These are phyloP conservation scores for Tetragnatha versicolor DNA, from an alignment of 1,140 invertebrate species.

Conservation along the genomic window DNA sequence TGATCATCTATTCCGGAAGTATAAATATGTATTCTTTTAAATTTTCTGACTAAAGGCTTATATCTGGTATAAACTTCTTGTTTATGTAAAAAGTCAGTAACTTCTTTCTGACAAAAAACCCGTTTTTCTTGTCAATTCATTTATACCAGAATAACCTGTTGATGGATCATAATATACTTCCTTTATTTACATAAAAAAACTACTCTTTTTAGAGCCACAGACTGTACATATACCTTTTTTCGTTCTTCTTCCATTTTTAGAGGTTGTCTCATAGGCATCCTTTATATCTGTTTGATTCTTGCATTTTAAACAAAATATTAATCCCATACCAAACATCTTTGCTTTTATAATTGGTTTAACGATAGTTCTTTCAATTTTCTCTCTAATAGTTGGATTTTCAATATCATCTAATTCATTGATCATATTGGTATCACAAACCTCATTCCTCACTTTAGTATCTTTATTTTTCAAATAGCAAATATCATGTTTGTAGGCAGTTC, in stretches of 20 bases:
- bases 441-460: slow-evolving; percentile 59
- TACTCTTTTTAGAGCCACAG: slow-evolving; percentile 4
- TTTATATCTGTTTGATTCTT: not conserved
- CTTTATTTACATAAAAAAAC: slow-evolving; percentile 23
- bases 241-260: slow-evolving; percentile 24
- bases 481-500: slow-evolving; percentile 65
- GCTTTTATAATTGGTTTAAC: slow-evolving; percentile 41
- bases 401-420: slow-evolving; percentile 18
- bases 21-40: slow-evolving; percentile 52
- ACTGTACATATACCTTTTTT: slow-evolving; percentile 15
- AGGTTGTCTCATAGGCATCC: not conserved
- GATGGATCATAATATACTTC: not conserved
- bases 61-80: slow-evolving; percentile 55
- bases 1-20: slow-evolving; percentile 60
- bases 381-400: not conserved
- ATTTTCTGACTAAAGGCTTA: slow-evolving; percentile 51
- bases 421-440: slow-evolving; percentile 62
- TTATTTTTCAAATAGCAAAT: slow-evolving; percentile 63
- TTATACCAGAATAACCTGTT: not conserved
- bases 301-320: slow-evolving; percentile 33
- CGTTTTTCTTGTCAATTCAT: slow-evolving; percentile 1
- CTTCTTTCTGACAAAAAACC: not conserved
- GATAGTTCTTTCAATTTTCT: not conserved
- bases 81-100: slow-evolving; percentile 7
- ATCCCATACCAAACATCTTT: slow-evolving; percentile 21